A percentile compares a stretch with the other conserved stretches of the same genome.
phyloP scores from a whole-genome alignment of 1,140 invertebrate genomes.

The Maniola jurtina region DNA sequence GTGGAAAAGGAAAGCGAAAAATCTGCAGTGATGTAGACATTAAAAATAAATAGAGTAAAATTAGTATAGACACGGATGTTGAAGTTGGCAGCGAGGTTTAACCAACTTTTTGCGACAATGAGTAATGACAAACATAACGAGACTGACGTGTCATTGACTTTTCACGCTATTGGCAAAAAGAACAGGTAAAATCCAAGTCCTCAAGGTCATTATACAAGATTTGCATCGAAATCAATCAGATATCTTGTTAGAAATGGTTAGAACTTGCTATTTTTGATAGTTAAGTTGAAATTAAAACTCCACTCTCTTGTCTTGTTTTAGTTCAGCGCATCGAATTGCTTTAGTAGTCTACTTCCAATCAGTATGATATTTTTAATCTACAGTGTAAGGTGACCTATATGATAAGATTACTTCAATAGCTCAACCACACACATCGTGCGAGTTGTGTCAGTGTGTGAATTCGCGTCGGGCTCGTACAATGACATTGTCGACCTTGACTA shows the following conservation, averaged over 20 bases:
- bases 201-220: not conserved
- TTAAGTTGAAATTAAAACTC: not conserved
- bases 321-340: conserved; percentile 2
- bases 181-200: conserved; percentile 21
- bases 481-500: conserved; percentile 77
- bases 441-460: conserved; percentile 55
- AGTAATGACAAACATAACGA: conserved; percentile 19
- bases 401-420: conserved; percentile 75
- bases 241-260: not conserved
- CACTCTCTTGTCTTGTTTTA: not conserved
- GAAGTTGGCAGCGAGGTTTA: conserved; percentile 4
- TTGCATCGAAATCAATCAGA: not conserved
- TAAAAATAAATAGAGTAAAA: not conserved
- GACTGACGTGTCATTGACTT: conserved; percentile 22
- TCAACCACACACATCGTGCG: conserved; percentile 51
- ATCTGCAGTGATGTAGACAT: too few relatives aligned
- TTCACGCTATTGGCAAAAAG: conserved; percentile 17
- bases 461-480: conserved; percentile 68
- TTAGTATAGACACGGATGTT: not conserved
- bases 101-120: conserved; percentile 15
- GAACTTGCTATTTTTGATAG: not conserved
- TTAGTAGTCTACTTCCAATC: conserved; percentile 32
- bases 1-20: too few relatives aligned
- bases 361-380: conserved; percentile 58
- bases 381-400: conserved; percentile 77